Base-by-base conservation (phyloP, 2,888 invertebrate species). In the Spatulosminthurus flaviceps region DNA sequence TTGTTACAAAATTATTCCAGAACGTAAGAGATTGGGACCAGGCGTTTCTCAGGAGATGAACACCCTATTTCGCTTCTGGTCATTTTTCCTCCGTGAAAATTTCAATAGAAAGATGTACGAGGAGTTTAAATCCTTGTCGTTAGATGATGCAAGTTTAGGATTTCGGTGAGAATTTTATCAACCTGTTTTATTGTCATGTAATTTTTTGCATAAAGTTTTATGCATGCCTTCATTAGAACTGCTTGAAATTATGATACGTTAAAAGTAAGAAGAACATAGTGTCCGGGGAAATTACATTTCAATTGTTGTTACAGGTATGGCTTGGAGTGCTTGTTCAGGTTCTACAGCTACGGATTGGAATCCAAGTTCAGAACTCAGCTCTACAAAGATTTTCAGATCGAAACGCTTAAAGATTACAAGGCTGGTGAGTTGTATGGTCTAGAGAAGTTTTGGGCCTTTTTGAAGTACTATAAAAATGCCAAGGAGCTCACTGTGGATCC, bases 21-120 rank as follows among this genome's bases (percentile, higher is more conserved):
- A 98, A 88, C 93, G 98, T 84, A 95, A 95, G 89, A 92, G 94
- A 87, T 90, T 95, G 79, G 98, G 98, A 81, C 93, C 93, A 86
- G 98, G 98, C 0, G 95, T 95, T 87, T 97, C 97, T 7, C 96
- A 96, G 87, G 99, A 99, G 89, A 99, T 99, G 98, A 99, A 99
- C 89, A 99, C 99, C 0, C 90, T 99, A 74, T 99, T 97, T 91
- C 91, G 99, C 82, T 99, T 99, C 90, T 99, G 99, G 99, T 98
- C 98, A 41, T 98, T 98, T 92, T 99, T 99, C 91, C 90, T 99
- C 83, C 90, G 99, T 81, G 98, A 98, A 88, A 97, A 98, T 88
- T 99, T 97, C 89, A 99, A 99, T 89, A 92, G 94, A 86, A 96
- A 93, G 84, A 99, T 99, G 98, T 99, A 98, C 88, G 93, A 94